Evolutionary conservation across 2,797 vertebrate genomes (phyloP).

Genomic region (Amblyopsis hoosieri): DNA sequence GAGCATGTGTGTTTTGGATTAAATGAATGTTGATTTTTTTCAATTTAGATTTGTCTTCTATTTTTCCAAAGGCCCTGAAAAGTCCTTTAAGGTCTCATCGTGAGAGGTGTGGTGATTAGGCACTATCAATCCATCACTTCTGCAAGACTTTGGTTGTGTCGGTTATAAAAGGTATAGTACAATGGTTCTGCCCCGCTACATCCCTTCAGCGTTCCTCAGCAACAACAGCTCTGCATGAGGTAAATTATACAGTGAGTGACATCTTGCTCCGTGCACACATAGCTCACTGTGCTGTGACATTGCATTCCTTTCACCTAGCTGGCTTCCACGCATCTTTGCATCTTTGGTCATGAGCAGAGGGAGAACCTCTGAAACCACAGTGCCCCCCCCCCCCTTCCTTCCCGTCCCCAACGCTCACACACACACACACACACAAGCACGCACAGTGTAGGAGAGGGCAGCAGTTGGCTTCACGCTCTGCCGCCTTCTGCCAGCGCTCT

Average conservation of each 20-base stretch:
- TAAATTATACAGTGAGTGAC: slow-evolving; percentile 71
- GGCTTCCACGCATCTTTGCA: slow-evolving; percentile 56
- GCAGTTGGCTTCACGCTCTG: slow-evolving; percentile 62
- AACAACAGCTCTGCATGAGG: slow-evolving; percentile 51
- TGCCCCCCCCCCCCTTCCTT: slow-evolving; percentile 5
- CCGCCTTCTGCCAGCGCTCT: slow-evolving; percentile 59
- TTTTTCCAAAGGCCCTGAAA: slow-evolving; percentile 61
- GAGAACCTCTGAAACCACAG: slow-evolving; percentile 49
- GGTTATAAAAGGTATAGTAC: slow-evolving; percentile 64
- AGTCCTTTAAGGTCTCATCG: slow-evolving; percentile 45
- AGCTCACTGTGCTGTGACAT: slow-evolving; percentile 57
- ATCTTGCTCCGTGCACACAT: slow-evolving; percentile 55
- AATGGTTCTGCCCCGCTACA: slow-evolving; percentile 44
- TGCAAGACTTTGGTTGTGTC: slow-evolving; percentile 40
- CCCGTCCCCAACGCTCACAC: too few relatives aligned
- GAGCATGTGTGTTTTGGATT: slow-evolving; percentile 77
- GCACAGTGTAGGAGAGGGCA: slow-evolving; percentile 33
- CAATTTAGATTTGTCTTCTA: slow-evolving; percentile 29
- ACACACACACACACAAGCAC: background rate
- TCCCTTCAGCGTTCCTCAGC: slow-evolving; percentile 18
- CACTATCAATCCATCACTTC: slow-evolving; percentile 47
- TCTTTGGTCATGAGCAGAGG: slow-evolving; percentile 45
- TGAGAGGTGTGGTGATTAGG: slow-evolving; percentile 56
- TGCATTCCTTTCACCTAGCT: slow-evolving; percentile 70
- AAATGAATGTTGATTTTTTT: slow-evolving; percentile 67